Base-by-base conservation (phyloP, 1,140 invertebrate species). In the Hermatobates lingyangjiaoensis region DNA sequence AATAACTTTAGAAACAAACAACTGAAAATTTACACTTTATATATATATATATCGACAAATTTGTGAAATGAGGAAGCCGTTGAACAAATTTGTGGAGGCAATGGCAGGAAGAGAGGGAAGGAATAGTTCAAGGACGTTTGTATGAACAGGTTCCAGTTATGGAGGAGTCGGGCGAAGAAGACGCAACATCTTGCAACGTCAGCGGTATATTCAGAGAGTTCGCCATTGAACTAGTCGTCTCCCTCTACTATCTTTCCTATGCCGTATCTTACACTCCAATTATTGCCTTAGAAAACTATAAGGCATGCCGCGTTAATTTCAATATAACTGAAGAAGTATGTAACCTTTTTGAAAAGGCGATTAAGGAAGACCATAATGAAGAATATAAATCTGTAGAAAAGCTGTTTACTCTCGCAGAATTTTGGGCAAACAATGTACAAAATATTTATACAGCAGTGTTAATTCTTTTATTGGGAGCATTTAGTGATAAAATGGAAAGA, bases 221-320 rank as follows among this genome's bases (percentile, higher is more conserved):
- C 28, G 85, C 83, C 0, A 81, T 86, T 3, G 83, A 87, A 60
- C 82, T 82, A 0, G 80, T 86, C 66, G 62, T 86, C 27, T 80
- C 80, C 0, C 80, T 79, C 55, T 85, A 83, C 60, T 81, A 86
- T 15, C 83, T 85, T 69, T 80, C 81, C 1, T 80, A 79, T 52
- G 80, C 84, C 15, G 64, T 86, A 1, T 79, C 82, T 1, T 75
- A 75, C n/a, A 62, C 85, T 34, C 81, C 82, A 20, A 83, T 80
- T 15, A 81, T 84, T 63, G 85, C 87, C 65, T 67, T 89, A 15
- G 85, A 83, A 59, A 69, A 87, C 58, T 83, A 87, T 63, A 87
- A 87, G 64, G 83, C 84, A 0, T 89, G 85, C 60, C 67, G 81
- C 49, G 81, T 88, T 0, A 87, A 87, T 64, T 70, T 87, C 50